Base-by-base conservation (phyloP, 2,797 vertebrate species). In the Myoxocephalus aenaeus region DNA sequence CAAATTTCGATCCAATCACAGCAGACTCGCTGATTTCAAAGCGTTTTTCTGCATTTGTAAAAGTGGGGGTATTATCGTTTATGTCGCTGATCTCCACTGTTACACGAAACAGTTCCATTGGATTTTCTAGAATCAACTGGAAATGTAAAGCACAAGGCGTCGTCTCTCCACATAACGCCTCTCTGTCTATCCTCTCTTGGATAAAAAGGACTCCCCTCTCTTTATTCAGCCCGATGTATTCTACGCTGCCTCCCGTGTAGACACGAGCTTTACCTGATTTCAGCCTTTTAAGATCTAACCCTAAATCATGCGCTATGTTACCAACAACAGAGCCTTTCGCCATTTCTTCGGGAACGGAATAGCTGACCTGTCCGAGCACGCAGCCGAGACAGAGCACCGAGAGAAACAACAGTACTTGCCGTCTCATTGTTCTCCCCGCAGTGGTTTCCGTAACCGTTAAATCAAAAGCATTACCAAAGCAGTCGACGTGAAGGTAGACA, bases 261-360 rank as follows among this genome's bases (percentile, higher is more conserved):
- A 97, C 92, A 5, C 93, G 94, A 73, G 96, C 89, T 70, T 92
- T 94, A 15, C 96, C 95, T 0, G 63, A 86, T 72, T 91, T 93
- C 68, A 97, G 80, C 9, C 93, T 83, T 77, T 91, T 88, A 0
- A 86, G 17, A 73, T 92, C 89, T 62, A 94, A 83, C 61, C 88
- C 92, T 58, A 94, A 82, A 89, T 94, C 93, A 34, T 90, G 84
- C 3, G 71, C 92, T 22, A 94, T 86, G 44, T 91, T 88, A 20
- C 93, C 92, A 7, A 94, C 79, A 13, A 90, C 53, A 54, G 92
- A 92, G 5, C 96, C 96, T 86, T 89, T 94, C 3, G 90, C 73
- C 92, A 95, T 94, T 83, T 97, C 97, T 84, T 98, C 97, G 10
- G 95, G 95, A 75, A 97, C 93, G 11, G 95, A 95, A 79, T 97